These are phyloP conservation scores for Syngnathoides biaculeatus DNA, from an alignment of 2,113 vertebrate genomes.

Conservation along the genomic window DNA sequence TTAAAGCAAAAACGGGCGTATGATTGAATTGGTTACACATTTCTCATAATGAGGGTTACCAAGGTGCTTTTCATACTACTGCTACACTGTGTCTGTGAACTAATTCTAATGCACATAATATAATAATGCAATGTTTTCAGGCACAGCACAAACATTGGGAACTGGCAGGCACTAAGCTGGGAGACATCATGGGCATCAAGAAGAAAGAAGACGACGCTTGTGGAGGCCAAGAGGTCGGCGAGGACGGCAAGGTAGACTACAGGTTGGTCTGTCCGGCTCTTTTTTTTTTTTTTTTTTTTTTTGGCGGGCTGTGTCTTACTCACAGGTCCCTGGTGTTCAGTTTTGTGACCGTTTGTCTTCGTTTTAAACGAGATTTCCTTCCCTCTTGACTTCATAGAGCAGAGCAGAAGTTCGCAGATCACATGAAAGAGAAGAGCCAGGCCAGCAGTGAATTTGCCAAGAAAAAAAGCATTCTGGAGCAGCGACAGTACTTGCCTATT, in stretches of 20 bases:
- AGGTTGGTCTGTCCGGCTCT: slow-evolving; percentile 67
- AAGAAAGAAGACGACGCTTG: slow-evolving; percentile 82
- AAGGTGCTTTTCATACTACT: not conserved
- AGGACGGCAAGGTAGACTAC: slow-evolving; percentile 96
- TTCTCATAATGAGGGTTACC: not conserved
- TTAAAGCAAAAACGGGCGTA: not conserved
- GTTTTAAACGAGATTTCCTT: not conserved
- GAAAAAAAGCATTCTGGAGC: slow-evolving; percentile 91
- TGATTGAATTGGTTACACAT: not conserved
- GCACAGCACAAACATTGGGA: slow-evolving; percentile 99
- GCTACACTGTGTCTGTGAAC: not conserved
- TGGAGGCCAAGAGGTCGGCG: slow-evolving; percentile 75
- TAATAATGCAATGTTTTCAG: slow-evolving; percentile 60
- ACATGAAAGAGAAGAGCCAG: slow-evolving; percentile 92
- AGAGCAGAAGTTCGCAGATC: slow-evolving; percentile 97
- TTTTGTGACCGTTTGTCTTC: not conserved
- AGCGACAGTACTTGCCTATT: slow-evolving; percentile 95
- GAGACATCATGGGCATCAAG: slow-evolving; percentile 97
- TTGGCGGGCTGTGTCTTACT: not conserved
- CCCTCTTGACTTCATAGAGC: slow-evolving; percentile 69
- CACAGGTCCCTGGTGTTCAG: not conserved
- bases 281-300: slow-evolving; percentile 1
- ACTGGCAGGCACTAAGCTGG: slow-evolving; percentile 94
- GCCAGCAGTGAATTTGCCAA: slow-evolving; percentile 96
- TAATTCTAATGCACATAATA: not conserved